These are phyloP conservation scores for Drosophila prosaltans DNA, from an alignment of 1,140 invertebrate genomes.

Conservation along the genomic window DNA sequence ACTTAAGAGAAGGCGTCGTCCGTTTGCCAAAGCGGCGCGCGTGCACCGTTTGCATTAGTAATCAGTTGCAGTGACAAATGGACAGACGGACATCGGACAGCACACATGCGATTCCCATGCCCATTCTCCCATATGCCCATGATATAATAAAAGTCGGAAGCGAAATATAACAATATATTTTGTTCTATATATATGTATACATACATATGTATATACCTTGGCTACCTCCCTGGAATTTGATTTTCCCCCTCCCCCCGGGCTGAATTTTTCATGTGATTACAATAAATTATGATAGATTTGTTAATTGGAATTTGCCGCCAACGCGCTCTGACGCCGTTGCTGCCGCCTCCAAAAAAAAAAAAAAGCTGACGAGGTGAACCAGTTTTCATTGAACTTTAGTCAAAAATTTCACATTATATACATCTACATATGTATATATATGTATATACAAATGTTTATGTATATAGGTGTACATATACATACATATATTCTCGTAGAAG, in stretches of 20 bases:
- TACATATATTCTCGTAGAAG: conserved; percentile 27
- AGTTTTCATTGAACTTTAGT: conserved; percentile 68
- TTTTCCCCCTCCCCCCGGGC: not conserved
- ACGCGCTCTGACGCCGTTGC: conserved; percentile 10
- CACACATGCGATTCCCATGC: not conserved
- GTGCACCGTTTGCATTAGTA: conserved; percentile 39
- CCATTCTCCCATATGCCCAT: not conserved
- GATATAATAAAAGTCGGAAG: conserved; percentile 8
- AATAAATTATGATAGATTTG: conserved; percentile 80
- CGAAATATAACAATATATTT: not conserved
- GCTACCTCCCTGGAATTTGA: conserved; percentile 4
- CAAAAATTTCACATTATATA: conserved; percentile 44
- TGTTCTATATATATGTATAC: not conserved
- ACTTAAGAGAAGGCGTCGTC: conserved; percentile 16
- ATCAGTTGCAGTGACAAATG: conserved; percentile 9
- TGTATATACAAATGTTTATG: conserved; percentile 27
- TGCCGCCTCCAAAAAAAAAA: not conserved
- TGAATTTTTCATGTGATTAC: conserved; percentile 57
- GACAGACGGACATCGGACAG: too few species aligned
- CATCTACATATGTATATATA: conserved; percentile 43
- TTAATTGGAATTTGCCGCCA: conserved; percentile 73
- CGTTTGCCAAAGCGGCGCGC: conserved; percentile 21
- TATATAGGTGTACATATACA: conserved; percentile 15
- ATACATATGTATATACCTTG: conserved; percentile 5
- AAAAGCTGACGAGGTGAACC: conserved; percentile 50